Base-by-base conservation (phyloP, 1,140 invertebrate species). In the Heliconius hewitsoni region DNA sequence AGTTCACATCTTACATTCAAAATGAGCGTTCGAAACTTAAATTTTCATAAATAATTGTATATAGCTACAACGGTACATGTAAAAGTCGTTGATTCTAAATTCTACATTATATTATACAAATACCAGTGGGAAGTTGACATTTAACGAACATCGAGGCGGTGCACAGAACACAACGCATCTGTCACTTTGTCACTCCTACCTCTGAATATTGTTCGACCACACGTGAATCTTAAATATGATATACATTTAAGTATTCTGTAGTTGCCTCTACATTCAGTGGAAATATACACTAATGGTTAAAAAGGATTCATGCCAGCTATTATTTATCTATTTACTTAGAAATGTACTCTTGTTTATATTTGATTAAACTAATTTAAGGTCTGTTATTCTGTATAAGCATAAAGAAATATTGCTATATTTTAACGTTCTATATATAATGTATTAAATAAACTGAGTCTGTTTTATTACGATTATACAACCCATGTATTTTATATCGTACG, bases 21-120 rank as follows among this genome's bases (percentile, higher is more conserved):
- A 23, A 11, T 46, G 27, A 30, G 60, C 60, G 4, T 16, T 2
- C 16, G 13, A 30, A 66, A 66, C 60, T 66, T 30, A 66, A 66
- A 30, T 30, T 66, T 66, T 66, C 13, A 66, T 66, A 66, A 66
- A 66, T 66, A 66, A 66, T 66, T 16, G 60, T 27, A 76, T 46
- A 57, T 70, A 30, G 11, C 74, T 76, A 76, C 74, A 60, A 19
- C 50, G 46, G 46, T 79, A 74, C 70, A 57, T 19, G 57, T 79
- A 73, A 50, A 76, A 80, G 71, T 74, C 37, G 66, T 74, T 37
- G 66, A 73, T 73, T 73, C 70, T 74, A 81, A 55, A 66, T 76
- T 66, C 79, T 81, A 77, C 27, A n/a, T 70, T 55, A 81, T 77
- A 81, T 52, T 52, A 77, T 74, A 81, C 75, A 73, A 80, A 80